Evolutionary conservation across 2,113 vertebrate genomes (phyloP).

Genomic region (Rhynchomys soricoides): DNA sequence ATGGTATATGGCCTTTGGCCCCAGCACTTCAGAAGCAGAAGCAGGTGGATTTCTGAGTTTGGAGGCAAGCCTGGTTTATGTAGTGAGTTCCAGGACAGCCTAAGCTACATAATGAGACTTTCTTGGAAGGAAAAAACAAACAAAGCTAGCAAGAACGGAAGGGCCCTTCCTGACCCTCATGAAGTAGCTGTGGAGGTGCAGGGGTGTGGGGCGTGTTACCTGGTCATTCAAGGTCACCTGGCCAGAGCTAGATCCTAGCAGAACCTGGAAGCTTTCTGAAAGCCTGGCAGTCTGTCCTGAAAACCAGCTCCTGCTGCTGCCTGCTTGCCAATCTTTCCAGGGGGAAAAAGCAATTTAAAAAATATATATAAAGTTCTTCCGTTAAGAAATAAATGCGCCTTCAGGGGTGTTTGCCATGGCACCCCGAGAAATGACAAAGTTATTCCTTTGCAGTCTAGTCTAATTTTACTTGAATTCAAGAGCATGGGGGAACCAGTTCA

Average conservation of each 20-base stretch:
- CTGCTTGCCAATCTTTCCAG: neutral
- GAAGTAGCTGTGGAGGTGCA: no score
- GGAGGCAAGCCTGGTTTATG: neutral
- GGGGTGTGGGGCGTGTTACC: accelerated
- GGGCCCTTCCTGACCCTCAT: neutral
- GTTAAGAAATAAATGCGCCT: neutral
- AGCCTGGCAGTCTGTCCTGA: neutral
- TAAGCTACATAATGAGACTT: neutral
- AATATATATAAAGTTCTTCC: neutral
- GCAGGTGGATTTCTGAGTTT: neutral
- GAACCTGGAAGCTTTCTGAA: neutral
- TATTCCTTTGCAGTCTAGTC: slow-evolving; percentile 60
- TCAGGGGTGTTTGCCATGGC: slow-evolving; percentile 5
- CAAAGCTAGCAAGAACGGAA: accelerated
- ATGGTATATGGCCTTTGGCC: neutral
- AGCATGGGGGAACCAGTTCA: neutral
- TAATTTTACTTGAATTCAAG: neutral
- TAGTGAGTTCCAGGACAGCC: neutral
- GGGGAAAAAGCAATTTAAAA: neutral
- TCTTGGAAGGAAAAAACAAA: no score
- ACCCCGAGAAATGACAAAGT: neutral
- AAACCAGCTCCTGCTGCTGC: neutral
- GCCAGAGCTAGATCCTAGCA: neutral
- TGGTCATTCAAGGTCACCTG: neutral
- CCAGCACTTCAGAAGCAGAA: neutral